Evolutionary conservation across 2,888 invertebrate genomes (phyloP).

Genomic region (Polia nebulosa): DNA sequence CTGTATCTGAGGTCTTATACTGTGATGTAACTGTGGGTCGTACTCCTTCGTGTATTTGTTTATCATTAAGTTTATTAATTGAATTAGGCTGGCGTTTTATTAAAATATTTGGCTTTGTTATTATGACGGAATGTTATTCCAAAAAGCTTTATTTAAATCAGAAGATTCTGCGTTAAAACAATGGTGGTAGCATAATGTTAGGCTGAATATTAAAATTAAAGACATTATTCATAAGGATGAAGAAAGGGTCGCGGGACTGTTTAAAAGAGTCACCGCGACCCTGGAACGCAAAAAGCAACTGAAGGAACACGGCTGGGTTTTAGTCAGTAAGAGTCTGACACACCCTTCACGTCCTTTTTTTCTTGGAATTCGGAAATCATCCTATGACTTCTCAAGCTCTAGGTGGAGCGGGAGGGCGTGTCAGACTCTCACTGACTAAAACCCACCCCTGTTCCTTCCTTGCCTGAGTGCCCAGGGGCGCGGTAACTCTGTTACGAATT

Average conservation of each 20-base stretch:
- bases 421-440: no score
- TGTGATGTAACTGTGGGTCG: slow-evolving; percentile 25
- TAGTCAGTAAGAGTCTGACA: no score
- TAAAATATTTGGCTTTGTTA: slow-evolving; percentile 40
- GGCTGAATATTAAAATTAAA: neutral
- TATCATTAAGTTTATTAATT: slow-evolving; percentile 40
- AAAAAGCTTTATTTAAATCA: neutral
- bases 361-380: no score
- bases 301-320: no score
- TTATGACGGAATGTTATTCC: neutral
- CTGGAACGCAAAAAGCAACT: no score
- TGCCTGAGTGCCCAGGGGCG: no score
- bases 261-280: no score
- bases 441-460: no score
- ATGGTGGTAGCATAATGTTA: neutral
- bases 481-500: no score
- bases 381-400: no score
- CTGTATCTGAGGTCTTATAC: slow-evolving; percentile 66
- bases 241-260: neutral
- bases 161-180: neutral
- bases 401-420: no score
- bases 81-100: slow-evolving; percentile 24
- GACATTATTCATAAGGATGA: neutral
- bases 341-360: no score
- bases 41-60: slow-evolving; percentile 34